Conservation (phyloP, 2,888 invertebrate species). For the Dynastes hyllus region DNA sequence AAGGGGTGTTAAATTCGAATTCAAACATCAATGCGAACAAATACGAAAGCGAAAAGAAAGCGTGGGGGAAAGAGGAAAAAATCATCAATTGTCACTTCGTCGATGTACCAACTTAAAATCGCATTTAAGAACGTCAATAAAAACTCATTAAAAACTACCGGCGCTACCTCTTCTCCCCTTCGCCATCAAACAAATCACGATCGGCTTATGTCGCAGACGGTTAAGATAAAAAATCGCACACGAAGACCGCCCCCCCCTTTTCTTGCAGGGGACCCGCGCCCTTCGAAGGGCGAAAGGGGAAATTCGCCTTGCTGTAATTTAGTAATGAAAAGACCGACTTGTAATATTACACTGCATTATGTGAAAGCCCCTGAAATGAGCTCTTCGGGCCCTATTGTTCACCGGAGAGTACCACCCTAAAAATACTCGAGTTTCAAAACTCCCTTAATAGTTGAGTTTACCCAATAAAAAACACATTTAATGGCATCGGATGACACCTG, state of each 20-base stretch:
- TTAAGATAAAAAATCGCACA: slow-evolving; percentile 45
- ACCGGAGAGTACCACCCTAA: slow-evolving; percentile 61
- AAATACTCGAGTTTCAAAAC: slow-evolving; percentile 65
- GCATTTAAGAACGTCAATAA: slow-evolving; percentile 54
- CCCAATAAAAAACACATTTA: slow-evolving; percentile 67
- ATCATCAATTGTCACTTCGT: slow-evolving; percentile 57
- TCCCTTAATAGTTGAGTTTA: slow-evolving; percentile 65
- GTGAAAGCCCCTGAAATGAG: slow-evolving; percentile 69
- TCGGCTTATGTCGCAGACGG: slow-evolving; percentile 26
- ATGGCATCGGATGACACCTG: slow-evolving; percentile 64
- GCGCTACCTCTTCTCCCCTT: neutral
- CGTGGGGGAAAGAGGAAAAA: slow-evolving; percentile 54
- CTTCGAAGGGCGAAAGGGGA: neutral
- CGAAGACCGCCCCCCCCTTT: slow-evolving; percentile 6
- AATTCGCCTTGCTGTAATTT: slow-evolving; percentile 60
- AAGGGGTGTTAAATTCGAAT: slow-evolving; percentile 38
- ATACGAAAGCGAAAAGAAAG: slow-evolving; percentile 17
- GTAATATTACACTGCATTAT: slow-evolving; percentile 67
- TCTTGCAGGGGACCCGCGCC: neutral
- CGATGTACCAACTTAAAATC: slow-evolving; percentile 51
- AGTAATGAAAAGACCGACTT: slow-evolving; percentile 64
- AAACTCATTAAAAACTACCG: slow-evolving; percentile 52
- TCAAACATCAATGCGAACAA: slow-evolving; percentile 4
- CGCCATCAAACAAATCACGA: slow-evolving; percentile 6
- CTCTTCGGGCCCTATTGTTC: slow-evolving; percentile 63